Base-by-base conservation (phyloP, 1,140 invertebrate species). In the Sinella curviseta region DNA sequence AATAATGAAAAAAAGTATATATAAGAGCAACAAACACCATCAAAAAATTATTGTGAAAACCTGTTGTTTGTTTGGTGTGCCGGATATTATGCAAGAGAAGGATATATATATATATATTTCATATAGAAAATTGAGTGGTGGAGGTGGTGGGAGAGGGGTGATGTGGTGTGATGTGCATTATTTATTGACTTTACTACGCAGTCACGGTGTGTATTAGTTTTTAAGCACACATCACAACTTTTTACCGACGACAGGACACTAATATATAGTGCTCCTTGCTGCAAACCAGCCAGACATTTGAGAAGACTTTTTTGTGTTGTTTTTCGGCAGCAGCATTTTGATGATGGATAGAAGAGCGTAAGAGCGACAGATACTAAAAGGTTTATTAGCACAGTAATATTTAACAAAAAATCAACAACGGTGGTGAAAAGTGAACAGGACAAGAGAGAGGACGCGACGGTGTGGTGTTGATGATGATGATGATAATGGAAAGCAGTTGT, bases 311-410 rank as follows among this genome's bases (percentile, higher is more conserved):
- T n/a, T n/a, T n/a, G n/a, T n/a, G n/a, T n/a, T n/a, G n/a, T n/a
- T n/a, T n/a, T n/a, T n/a, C n/a, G n/a, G n/a, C n/a, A n/a, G n/a
- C n/a, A n/a, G n/a, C n/a, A n/a, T n/a, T n/a, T n/a, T n/a, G n/a
- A n/a, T 48, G 39, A 48, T 48, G 39, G 39, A 48, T 48, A 48
- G 39, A 48, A 48, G 20, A 20, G 8, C 8, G 39, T 31, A n/a
- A 70, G 30, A 70, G 31, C 65, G 65, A 70, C 65, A 70, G 65
- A 70, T 33, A 70, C 65, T 70, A 70, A 70, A 70, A 70, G 65
- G 65, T 70, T 70, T 70, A 70, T 70, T 70, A 70, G 65, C 65
- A 70, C 28, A 33, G 30, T 70, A 70, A 31, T 70, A 70, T 70
- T 70, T 33, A 70, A 30, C 65, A 33, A 70, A 33, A 60, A 60